Conservation (phyloP, 2,888 invertebrate species). For the Hyppa rectilinea region DNA sequence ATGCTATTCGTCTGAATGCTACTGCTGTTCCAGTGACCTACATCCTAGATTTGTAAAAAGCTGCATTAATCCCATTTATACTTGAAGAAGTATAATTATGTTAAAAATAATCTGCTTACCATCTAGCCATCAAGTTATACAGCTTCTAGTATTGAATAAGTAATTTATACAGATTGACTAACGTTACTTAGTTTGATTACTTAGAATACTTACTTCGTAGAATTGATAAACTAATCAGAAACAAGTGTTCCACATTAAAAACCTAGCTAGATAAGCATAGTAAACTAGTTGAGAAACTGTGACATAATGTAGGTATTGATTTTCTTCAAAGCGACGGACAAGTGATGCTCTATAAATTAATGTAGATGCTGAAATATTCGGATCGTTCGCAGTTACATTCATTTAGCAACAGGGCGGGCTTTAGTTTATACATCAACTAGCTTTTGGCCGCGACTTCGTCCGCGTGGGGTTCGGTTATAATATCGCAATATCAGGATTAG, state of each 20-base stretch:
- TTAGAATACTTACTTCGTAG: conserved; percentile 5
- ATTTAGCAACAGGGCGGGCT: neutral
- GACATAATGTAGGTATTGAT: conserved; percentile 43
- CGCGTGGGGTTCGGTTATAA: no score
- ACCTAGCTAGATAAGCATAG: conserved; percentile 1
- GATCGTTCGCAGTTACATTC: conserved; percentile 5
- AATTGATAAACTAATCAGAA: conserved; percentile 23
- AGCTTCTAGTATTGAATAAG: conserved; percentile 12
- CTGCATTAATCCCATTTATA: neutral
- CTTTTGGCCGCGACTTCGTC: no score
- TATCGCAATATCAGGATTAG: no score
- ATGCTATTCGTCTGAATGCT: neutral
- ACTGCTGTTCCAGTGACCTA: neutral
- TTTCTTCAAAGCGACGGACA: conserved; percentile 30
- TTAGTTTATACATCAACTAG: neutral
- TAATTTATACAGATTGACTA: conserved; percentile 4
- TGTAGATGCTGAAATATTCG: conserved; percentile 38
- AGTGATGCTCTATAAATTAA: conserved; percentile 17
- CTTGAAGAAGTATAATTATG: neutral
- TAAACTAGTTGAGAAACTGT: conserved; percentile 26
- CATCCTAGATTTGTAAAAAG: neutral
- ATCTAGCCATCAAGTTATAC: neutral
- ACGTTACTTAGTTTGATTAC: conserved; percentile 15
- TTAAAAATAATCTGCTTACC: neutral
- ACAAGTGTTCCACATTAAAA: conserved; percentile 14